Evolutionary conservation across 2,797 vertebrate genomes (phyloP).

Genomic region (Oreonectes daqikongensis): DNA sequence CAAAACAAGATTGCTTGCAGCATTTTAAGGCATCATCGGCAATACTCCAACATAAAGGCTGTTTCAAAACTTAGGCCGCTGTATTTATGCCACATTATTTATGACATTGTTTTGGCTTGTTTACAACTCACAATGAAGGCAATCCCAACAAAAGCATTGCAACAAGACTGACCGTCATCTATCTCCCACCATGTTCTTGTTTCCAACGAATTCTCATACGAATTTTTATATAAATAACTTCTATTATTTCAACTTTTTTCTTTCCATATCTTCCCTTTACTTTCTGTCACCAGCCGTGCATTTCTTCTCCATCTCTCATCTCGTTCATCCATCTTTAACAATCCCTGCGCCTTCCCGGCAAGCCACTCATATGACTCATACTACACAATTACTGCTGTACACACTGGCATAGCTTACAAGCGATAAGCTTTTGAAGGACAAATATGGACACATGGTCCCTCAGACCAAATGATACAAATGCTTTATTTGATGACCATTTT

Average conservation of each 20-base stretch:
- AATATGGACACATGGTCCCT: neutral
- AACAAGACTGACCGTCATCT: neutral
- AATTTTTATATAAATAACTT: neutral
- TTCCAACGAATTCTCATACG: neutral
- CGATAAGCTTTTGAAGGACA: neutral
- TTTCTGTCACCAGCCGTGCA: neutral
- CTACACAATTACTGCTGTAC: conserved; percentile 29
- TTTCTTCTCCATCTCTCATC: neutral
- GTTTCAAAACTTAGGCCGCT: neutral
- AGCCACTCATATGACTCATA: conserved; percentile 4
- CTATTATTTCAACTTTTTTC: conserved; percentile 2
- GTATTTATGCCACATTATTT: neutral
- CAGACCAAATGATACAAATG: neutral
- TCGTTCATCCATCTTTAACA: neutral
- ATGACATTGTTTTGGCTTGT: neutral
- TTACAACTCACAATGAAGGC: neutral
- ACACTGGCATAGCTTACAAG: too few species aligned
- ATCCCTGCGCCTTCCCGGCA: neutral
- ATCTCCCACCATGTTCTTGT: neutral
- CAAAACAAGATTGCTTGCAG: neutral
- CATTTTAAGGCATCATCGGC: neutral
- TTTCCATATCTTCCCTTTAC: neutral
- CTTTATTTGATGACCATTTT: conserved; percentile 4
- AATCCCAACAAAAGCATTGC: neutral
- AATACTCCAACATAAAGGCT: neutral